Base-by-base conservation (phyloP, 2,113 vertebrate genomes). In the Corythoichthys intestinalis region DNA sequence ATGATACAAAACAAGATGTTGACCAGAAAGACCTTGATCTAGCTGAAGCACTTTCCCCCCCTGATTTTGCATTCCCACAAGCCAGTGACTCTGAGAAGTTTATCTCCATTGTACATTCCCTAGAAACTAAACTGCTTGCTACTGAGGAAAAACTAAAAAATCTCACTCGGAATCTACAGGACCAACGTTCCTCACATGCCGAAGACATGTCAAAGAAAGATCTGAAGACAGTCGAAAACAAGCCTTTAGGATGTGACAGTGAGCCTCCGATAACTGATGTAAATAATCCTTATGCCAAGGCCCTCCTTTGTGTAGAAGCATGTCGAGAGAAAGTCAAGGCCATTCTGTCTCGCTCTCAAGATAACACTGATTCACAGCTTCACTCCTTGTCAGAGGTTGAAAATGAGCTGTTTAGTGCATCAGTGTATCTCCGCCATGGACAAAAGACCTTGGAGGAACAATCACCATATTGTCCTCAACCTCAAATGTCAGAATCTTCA, bases 121-220 rank as follows among this genome's bases (percentile, higher is more conserved):
- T 98, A 59, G 96, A 99, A 89, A 92, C 93, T 47, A 98, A 98
- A 75, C 91, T 98, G 53, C 92, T 94, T 0, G 84, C 92, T 66
- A 97, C 95, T 0, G 97, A 99, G 74, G 94, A 95, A 13, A 98
- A 96, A 71, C 92, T 99, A 48, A 94, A 94, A 83, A 92, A 92
- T 2, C 93, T 96, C 9, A 96, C 94, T 0, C 86, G 93, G 65
- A 95, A 91, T 71, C 88, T 96, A 5, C 93, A 94, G 60, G 93
- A 93, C 66, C 93, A 94, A 59, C 92, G 88, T 0, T 86, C 90
- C 60, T 83, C 84, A 20, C 93, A 92, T 71, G 83, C 87, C 54
- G 92, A 93, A 52, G 89, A 89, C 0, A 69, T 92, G 15, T 85
- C 92, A 0, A 81, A 83, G 1, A 84, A 88, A 34, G 90, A 92